phyloP scores from a whole-genome alignment of 2,888 invertebrate genomes.

The Zygogramma bicolorata region DNA sequence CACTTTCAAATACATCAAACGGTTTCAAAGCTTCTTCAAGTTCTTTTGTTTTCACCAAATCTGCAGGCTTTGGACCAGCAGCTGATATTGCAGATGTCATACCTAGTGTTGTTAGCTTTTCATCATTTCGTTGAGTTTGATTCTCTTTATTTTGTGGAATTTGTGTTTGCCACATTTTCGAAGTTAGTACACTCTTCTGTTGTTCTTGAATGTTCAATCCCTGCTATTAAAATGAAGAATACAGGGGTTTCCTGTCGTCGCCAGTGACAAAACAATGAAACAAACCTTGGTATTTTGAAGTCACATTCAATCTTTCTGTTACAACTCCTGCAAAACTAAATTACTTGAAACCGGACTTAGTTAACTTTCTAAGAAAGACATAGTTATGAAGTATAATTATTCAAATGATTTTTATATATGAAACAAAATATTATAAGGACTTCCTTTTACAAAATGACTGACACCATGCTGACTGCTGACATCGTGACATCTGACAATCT shows the following conservation, averaged over 20 bases:
- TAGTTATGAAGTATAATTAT: too few species aligned
- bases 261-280: constrained; percentile 33
- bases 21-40: constrained; percentile 84
- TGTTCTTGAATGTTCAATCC: not conserved
- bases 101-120: constrained; percentile 79
- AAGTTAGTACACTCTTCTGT: not conserved
- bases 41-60: constrained; percentile 80
- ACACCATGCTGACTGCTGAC: constrained; percentile 21
- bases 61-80: constrained; percentile 85
- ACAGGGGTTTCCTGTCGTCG: constrained; percentile 21
- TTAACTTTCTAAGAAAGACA: constrained; percentile 38
- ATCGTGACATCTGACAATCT: not conserved
- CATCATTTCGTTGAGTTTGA: constrained; percentile 66
- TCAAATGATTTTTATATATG: too few species aligned
- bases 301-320: constrained; percentile 9
- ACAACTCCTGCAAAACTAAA: too few species aligned
- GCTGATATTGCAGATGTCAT: constrained; percentile 96
- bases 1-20: constrained; percentile 91
- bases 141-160: constrained; percentile 55
- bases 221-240: not conserved
- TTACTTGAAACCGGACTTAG: constrained; percentile 8
- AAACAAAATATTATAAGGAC: constrained; percentile 41
- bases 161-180: constrained; percentile 44
- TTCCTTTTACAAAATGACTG: constrained; percentile 50
- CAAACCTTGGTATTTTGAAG: constrained; percentile 11